Evolutionary conservation across 2,888 invertebrate species (phyloP).

Genomic region (Zaprionus lineosus): DNA sequence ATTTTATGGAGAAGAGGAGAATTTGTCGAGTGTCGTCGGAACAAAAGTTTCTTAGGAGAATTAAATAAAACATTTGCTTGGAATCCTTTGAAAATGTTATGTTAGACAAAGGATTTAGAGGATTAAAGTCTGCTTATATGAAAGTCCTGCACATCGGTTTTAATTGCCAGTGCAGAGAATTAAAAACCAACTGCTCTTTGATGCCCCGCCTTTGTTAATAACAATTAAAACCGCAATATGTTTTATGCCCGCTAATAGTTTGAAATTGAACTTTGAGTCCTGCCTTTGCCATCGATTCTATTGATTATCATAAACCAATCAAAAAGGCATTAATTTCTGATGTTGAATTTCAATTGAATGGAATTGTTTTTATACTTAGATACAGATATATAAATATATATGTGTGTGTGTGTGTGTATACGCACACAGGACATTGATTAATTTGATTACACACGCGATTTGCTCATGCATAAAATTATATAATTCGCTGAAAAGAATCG

Average conservation of each 20-base stretch:
- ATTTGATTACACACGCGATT: conserved; percentile 39
- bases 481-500: conserved; percentile 21
- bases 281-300: conserved; percentile 24
- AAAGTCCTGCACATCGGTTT: too few relatives aligned
- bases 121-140: too few relatives aligned
- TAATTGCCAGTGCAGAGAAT: too few relatives aligned
- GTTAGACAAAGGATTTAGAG: too few relatives aligned
- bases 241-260: conserved; percentile 17
- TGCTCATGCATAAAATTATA: conserved; percentile 40
- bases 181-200: too few relatives aligned
- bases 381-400: neutral
- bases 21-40: too few relatives aligned
- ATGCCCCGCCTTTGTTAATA: neutral
- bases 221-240: neutral
- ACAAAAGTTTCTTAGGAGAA: too few relatives aligned
- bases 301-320: conserved; percentile 18
- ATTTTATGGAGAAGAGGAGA: too few relatives aligned
- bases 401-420: conserved; percentile 12
- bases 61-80: too few relatives aligned
- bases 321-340: conserved; percentile 31
- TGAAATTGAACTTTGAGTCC: conserved; percentile 6
- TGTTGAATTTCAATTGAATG: conserved; percentile 13
- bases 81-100: too few relatives aligned
- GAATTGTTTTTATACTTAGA: neutral
- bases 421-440: conserved; percentile 41